These are phyloP conservation scores for Drosophila varians DNA, from an alignment of 1,140 invertebrate species.

Conservation along the genomic window DNA sequence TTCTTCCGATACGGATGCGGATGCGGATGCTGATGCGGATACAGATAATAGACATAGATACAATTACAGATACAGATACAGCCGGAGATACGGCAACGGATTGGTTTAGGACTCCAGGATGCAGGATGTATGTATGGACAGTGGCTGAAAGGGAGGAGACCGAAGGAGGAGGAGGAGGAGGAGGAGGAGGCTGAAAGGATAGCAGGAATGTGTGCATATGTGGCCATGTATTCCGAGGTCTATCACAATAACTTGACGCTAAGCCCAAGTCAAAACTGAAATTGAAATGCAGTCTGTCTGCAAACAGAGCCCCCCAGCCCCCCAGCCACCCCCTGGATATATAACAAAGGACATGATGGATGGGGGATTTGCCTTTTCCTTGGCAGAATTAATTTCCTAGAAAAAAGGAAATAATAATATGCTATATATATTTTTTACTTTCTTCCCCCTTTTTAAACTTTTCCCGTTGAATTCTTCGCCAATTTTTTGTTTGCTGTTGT, in stretches of 20 bases:
- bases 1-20: not conserved
- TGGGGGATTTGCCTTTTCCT: constrained; percentile 4
- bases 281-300: constrained; percentile 66
- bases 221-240: constrained; percentile 37
- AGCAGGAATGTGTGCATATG: constrained; percentile 11
- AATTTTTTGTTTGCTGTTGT: not conserved
- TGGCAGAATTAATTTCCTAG: not conserved
- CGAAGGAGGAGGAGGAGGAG: too few relatives aligned
- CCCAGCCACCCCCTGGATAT: too few relatives aligned
- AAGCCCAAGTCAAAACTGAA: constrained; percentile 54
- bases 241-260: constrained; percentile 64
- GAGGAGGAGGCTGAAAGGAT: too few relatives aligned
- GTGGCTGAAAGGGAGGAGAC: constrained; percentile 12
- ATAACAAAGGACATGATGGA: not conserved
- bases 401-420: too few relatives aligned
- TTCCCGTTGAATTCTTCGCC: too few relatives aligned
- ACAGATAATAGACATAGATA: not conserved
- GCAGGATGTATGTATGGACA: constrained; percentile 24
- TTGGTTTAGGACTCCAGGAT: not conserved
- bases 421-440: too few relatives aligned
- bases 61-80: not conserved
- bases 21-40: not conserved
- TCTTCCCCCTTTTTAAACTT: too few relatives aligned
- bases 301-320: too few relatives aligned
- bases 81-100: not conserved